Evolutionary conservation across 1,140 invertebrate species (phyloP), one percentile per base, ranked within the genome.

Genomic region (Gonatopus flavifemur): DNA sequence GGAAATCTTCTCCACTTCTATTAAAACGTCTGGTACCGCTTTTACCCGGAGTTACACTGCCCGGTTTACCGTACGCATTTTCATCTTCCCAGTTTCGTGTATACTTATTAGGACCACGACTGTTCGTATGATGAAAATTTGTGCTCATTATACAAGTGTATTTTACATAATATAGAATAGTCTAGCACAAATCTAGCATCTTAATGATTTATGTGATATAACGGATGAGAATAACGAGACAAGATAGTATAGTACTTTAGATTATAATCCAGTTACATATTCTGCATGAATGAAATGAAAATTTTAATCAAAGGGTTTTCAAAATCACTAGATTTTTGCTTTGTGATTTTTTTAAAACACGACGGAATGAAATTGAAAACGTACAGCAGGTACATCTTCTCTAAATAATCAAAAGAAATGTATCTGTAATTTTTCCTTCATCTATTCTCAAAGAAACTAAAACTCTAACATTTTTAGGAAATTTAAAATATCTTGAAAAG

Each of bases 21-120:
- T 69, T 70, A 1, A 55, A 57, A 45, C 57, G 66, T 58, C 53
- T 66, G 32, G 37, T 61, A 13, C 18, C 50, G 45, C 41, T 51
- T 53, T 64, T 61, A 8, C 57, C 56, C 18, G 49, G 49, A 20
- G 61, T 46, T 20, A 49, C 49, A 53, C 44, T 53, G 65, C 73
- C 64, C 76, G 83, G 49, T 66, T 78, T 72, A 15, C 81, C 72
- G 64, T 94, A 96, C 0, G 92, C 92, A 67, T 91, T 88, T 70
- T 92, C 90, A 68, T 94, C 92, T 70, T 94, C 90, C 91, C 92
- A 96, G 55, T 91, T 93, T 10, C 92, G 81, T 0, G 89, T 92
- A 69, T 96, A 95, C 70, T 94, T 94, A 64, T 88, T 93, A 0
- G 92, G 93, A 4, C 92, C 92, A 45, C 92, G 89, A 0, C 89